phyloP scores from a whole-genome alignment of 2,797 vertebrate species.

The Sphenopsis melanotis region DNA sequence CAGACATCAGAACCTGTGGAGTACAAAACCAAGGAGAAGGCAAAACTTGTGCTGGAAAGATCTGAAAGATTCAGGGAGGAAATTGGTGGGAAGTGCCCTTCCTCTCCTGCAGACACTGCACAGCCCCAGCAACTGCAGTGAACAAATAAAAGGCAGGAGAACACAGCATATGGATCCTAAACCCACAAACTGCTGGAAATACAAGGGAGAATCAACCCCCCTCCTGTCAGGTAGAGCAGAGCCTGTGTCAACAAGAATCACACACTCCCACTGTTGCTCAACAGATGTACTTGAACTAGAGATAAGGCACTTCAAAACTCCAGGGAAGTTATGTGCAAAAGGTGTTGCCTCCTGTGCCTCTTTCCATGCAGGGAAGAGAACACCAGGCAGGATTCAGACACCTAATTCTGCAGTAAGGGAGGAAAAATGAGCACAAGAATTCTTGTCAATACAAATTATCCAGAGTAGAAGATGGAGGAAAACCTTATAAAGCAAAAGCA shows the following conservation, averaged over 20 bases:
- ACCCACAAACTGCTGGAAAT: neutral
- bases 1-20: neutral
- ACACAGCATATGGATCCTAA: neutral
- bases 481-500: neutral
- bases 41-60: neutral
- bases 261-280: neutral
- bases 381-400: neutral
- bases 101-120: neutral
- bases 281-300: constrained; percentile 9
- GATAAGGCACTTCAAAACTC: neutral
- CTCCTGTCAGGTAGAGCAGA: neutral
- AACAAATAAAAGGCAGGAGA: neutral
- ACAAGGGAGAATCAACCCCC: neutral
- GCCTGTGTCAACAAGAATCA: constrained; percentile 24
- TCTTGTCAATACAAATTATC: neutral
- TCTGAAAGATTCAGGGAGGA: neutral
- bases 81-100: neutral
- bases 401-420: neutral
- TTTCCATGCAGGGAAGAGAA: neutral
- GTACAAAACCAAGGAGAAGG: neutral
- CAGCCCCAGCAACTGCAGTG: neutral
- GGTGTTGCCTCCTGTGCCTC: neutral
- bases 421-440: neutral
- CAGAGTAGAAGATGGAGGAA: neutral
- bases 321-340: neutral